Evolutionary conservation across 2,888 invertebrate genomes (phyloP), one percentile per base, ranked within the genome.

Genomic region (Caenorhabditis sinica): DNA sequence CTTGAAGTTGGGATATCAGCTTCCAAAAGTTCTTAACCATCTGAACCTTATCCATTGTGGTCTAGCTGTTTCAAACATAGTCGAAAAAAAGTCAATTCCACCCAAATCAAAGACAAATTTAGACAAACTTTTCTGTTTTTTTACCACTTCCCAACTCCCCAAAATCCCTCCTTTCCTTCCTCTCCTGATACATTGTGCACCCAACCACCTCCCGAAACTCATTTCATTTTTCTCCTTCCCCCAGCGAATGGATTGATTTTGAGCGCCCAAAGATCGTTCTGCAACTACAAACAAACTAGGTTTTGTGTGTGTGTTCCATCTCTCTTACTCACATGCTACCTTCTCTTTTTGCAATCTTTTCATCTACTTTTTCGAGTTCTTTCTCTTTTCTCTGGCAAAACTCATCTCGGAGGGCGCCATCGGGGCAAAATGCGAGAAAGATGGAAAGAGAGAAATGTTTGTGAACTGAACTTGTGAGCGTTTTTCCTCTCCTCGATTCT

Each of bases 261-360:
- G 30, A 43, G n/a, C 25, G 43, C 43, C 65, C 65, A 45, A 65
- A 65, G 45, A 65, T 65, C 65, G 30, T 45, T 45, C 45, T 65
- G 65, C 65, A 65, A 65, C 30, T 65, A 65, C 45, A 65, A 65
- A 45, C 65, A 65, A 65, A 63, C 63, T 36, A 60, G 60, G 28
- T 28, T 60, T n/a, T 33, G 23, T 6, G 15, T 20, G 15, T 65
- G 28, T 65, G 45, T 30, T 45, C 65, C 28, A 25, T 65, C 51
- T 36, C 43, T 53, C 36, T 25, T 23, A 2, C 58, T 30, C 30
- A 40, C 71, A 15, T 17, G n/a, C 30, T 56, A 36, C 53, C 45
- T 72, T 58, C 17, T 49, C 68, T 36, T 72, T 56, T 60, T 58
- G 20, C 69, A 40, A 25, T 58, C 43, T 23, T 49, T 49, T 49